Conservation (phyloP, 2,888 invertebrate species). For the Pegoplata infirma region DNA sequence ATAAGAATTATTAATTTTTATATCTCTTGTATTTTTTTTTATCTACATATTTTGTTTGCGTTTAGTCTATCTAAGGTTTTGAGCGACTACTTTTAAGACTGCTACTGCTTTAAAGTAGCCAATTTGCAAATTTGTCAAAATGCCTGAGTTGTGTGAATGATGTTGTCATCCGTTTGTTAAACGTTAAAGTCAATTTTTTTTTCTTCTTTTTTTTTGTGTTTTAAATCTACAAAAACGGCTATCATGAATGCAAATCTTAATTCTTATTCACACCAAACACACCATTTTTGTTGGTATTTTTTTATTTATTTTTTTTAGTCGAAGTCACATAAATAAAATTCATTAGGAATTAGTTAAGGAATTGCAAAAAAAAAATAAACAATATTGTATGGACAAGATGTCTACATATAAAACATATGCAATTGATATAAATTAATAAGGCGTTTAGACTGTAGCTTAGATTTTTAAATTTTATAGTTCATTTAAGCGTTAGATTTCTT, state of each 20-base stretch:
- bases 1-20: slow-evolving; percentile 53
- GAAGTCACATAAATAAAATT: neutral
- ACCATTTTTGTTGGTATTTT: slow-evolving; percentile 30
- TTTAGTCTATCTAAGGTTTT: slow-evolving; percentile 42
- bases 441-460: slow-evolving; percentile 35
- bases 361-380: slow-evolving; percentile 36
- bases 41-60: too few species aligned
- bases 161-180: slow-evolving; percentile 61
- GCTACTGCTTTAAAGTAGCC: slow-evolving; percentile 45
- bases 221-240: slow-evolving; percentile 45
- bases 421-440: neutral
- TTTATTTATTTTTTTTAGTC: neutral
- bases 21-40: slow-evolving; percentile 9
- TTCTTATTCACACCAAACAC: slow-evolving; percentile 59
- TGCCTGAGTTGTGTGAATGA: slow-evolving; percentile 49
- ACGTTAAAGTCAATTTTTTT: slow-evolving; percentile 20
- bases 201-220: neutral
- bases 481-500: too few species aligned
- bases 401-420: slow-evolving; percentile 43
- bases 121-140: slow-evolving; percentile 52
- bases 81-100: too few species aligned
- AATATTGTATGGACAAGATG: slow-evolving; percentile 56
- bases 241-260: slow-evolving; percentile 61
- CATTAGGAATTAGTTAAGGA: slow-evolving; percentile 31
- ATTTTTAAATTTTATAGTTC: too few species aligned